These are phyloP conservation scores for Pterocles burchelli DNA, from an alignment of 2,113 vertebrate species.

Conservation along the genomic window DNA sequence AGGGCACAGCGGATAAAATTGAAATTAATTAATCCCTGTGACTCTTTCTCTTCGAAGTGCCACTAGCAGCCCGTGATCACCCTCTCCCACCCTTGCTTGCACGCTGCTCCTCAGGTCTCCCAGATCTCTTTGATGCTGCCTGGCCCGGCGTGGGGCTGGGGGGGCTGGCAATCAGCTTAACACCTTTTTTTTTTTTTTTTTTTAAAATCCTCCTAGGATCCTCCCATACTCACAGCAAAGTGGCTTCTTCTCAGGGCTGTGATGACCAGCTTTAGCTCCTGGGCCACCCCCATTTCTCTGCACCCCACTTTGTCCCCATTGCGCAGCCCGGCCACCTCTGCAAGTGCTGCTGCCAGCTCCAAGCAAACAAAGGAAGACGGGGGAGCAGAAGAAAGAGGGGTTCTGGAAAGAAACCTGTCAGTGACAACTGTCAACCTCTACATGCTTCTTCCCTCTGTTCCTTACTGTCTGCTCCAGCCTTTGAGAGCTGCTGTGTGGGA, in stretches of 20 bases:
- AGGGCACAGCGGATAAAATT: not conserved
- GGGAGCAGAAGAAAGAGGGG: not conserved
- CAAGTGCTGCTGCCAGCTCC: not conserved
- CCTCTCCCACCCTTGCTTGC: not conserved
- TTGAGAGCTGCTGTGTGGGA: constrained; percentile 55
- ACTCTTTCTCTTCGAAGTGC: not conserved
- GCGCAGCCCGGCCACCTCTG: not conserved
- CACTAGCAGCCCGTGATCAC: not conserved
- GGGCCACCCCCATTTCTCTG: not conserved
- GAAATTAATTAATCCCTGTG: not conserved
- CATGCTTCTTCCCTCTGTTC: constrained; percentile 25
- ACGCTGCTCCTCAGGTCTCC: fast-evolving
- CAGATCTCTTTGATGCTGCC: not conserved
- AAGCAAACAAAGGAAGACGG: not conserved
- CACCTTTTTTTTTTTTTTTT: not conserved
- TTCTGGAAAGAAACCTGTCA: constrained; percentile 23
- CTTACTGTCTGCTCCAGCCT: constrained; percentile 48
- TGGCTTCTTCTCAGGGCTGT: not conserved
- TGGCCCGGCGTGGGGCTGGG: not conserved
- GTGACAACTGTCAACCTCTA: constrained; percentile 34
- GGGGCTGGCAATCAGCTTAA: no score
- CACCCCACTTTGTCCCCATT: fast-evolving
- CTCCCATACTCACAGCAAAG: not conserved
- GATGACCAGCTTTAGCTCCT: not conserved
- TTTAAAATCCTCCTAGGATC: not conserved